Conservation (phyloP, 2,888 invertebrate genomes). For the Parascotia fuliginaria region DNA sequence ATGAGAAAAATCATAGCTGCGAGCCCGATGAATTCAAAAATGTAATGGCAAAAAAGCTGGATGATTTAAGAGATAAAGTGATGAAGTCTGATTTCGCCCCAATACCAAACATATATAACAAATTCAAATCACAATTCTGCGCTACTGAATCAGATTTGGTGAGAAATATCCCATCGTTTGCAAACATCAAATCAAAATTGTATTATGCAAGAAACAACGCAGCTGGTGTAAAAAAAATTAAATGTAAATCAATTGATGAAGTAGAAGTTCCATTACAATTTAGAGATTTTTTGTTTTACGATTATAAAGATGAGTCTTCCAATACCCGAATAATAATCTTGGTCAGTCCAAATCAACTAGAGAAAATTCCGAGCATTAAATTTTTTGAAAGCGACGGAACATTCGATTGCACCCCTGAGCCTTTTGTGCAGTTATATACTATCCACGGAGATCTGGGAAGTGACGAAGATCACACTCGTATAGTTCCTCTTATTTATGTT, state of each 20-base stretch:
- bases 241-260: slow-evolving; percentile 10
- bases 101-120: slow-evolving; percentile 16
- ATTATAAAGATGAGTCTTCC: slow-evolving; percentile 7
- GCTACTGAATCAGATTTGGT: slow-evolving; percentile 9
- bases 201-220: slow-evolving; percentile 12
- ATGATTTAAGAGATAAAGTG: slow-evolving; percentile 9
- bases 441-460: slow-evolving; percentile 10
- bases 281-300: slow-evolving; percentile 10
- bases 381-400: slow-evolving; percentile 7
- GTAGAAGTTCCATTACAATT: slow-evolving; percentile 12
- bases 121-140: slow-evolving; percentile 10
- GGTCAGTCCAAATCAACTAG: background rate
- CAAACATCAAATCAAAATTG: slow-evolving; percentile 10
- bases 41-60: slow-evolving; percentile 10
- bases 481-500: slow-evolving; percentile 12
- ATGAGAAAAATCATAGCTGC: slow-evolving; percentile 16
- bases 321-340: slow-evolving; percentile 9
- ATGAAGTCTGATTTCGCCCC: slow-evolving; percentile 13
- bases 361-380: background rate
- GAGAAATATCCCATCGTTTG: slow-evolving; percentile 9
- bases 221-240: slow-evolving; percentile 15
- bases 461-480: slow-evolving; percentile 1
- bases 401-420: slow-evolving; percentile 7
- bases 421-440: slow-evolving; percentile 10
- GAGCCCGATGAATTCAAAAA: slow-evolving; percentile 11